Evolutionary conservation across 2,888 invertebrate genomes (phyloP), one percentile per base, ranked within the genome.

Genomic region (Drosophila gaucha): DNA sequence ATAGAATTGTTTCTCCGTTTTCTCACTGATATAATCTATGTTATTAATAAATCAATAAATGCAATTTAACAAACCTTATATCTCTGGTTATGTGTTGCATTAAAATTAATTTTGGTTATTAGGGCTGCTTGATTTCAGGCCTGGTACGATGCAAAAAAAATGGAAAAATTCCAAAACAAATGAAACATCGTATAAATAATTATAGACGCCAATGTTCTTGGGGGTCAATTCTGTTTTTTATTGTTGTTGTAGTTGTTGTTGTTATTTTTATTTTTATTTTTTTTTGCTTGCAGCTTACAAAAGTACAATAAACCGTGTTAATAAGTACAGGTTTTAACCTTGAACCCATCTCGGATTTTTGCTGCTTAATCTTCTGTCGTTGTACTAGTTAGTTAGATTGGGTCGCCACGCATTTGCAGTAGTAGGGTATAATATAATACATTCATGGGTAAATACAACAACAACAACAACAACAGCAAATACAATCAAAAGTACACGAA

Each of bases 121-220:
- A 64, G 36, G 30, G 16, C 28, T 26, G 18, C n/a, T 44, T 16
- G 18, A 16, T 14, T 38, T 50, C 20, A 36, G 18, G 30, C 14
- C 36, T 35, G 31, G 16, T 46, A 38, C 38, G 43, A 65, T 30
- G 16, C 3, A 18, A 30, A 28, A 44, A 26, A 44, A 44, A 44
- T 89, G 90, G 89, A 89, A 90, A 90, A 89, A 90, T 90, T 89
- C 89, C 89, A 84, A 86, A 90, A 89, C 90, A 90, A 90, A 90
- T 90, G 90, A 90, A 90, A 90, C 90, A 90, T 90, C 90, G 90
- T 90, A 90, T 90, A 90, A 90, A 89, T 89, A 88, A 90, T 90
- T 90, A 80, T 85, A 78, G 79, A 80, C 72, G 72, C 60, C 60
- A 68, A 71, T 66, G 56, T 59, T 72, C 72, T 72, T 64, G 62